phyloP scores from a whole-genome alignment of 2,888 invertebrate species.

The Altica lythri region DNA sequence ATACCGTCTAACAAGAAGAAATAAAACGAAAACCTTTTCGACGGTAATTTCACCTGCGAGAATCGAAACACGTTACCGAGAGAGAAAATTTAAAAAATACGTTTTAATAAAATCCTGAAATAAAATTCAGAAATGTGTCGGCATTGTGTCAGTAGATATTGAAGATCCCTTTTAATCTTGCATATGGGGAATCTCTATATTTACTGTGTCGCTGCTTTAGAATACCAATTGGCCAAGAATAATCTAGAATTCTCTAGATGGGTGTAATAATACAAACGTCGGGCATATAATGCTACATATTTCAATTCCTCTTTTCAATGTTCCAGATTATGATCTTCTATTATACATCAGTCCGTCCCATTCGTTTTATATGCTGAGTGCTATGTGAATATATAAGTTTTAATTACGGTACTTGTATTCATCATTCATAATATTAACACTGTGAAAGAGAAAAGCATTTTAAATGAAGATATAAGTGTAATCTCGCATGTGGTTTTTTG shows the following conservation, averaged over 20 bases:
- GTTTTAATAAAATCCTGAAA: conserved; percentile 16
- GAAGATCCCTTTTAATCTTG: conserved; percentile 24
- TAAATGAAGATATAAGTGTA: too few species aligned
- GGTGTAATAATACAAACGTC: conserved; percentile 13
- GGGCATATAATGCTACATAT: conserved; percentile 21
- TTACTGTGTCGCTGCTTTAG: conserved; percentile 15
- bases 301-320: conserved; percentile 14
- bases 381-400: background rate
- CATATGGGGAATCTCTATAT: conserved; percentile 26
- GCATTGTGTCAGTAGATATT: conserved; percentile 13
- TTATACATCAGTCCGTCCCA: conserved; percentile 1
- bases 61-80: conserved; percentile 1
- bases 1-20: conserved; percentile 5
- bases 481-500: too few species aligned
- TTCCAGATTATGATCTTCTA: background rate
- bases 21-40: conserved; percentile 6
- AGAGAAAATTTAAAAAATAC: conserved; percentile 9
- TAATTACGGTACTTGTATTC: background rate
- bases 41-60: conserved; percentile 15
- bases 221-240: conserved; percentile 27
- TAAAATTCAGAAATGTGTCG: conserved; percentile 15
- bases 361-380: too few species aligned
- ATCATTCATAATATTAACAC: too few species aligned
- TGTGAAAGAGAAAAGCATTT: too few species aligned
- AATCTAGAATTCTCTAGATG: conserved; percentile 12